A percentile compares a stretch with the other conserved stretches of the same genome.
phyloP scores from a whole-genome alignment of 2,113 vertebrate species.

The Ictalurus furcatus region DNA sequence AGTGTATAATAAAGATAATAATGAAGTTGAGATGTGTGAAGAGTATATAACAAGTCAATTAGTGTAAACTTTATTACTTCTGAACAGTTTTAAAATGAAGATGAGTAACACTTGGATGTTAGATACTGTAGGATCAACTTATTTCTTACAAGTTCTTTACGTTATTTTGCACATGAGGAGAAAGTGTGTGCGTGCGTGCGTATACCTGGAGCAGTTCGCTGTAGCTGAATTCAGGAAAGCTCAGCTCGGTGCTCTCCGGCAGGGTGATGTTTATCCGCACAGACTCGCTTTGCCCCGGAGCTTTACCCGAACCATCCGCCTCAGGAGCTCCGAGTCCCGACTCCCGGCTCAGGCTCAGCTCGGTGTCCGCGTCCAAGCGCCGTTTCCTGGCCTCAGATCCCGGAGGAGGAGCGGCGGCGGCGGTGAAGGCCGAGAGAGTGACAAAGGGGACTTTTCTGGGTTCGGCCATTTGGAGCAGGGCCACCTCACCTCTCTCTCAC shows the following conservation, averaged over 20 bases:
- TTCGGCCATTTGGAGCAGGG: constrained; percentile 82
- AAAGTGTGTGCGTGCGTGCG: background rate
- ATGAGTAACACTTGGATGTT: background rate
- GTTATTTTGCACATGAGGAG: background rate
- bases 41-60: background rate
- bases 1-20: background rate
- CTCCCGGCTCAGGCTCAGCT: constrained; percentile 34
- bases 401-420: constrained; percentile 49
- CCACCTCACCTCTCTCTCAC: constrained; percentile 47
- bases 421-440: constrained; percentile 77
- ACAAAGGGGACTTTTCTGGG: constrained; percentile 88
- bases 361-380: constrained; percentile 71
- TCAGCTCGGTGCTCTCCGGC: constrained; percentile 87
- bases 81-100: background rate
- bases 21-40: background rate
- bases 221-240: constrained; percentile 94
- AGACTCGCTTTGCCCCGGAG: constrained; percentile 62
- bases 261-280: constrained; percentile 87
- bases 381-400: constrained; percentile 71
- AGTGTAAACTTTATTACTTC: background rate
- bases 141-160: background rate
- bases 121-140: background rate
- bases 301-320: constrained; percentile 63
- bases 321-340: constrained; percentile 55
- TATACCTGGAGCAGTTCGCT: constrained; percentile 81